Evolutionary conservation across 2,888 invertebrate genomes (phyloP).

Genomic region (Atherix ibis): DNA sequence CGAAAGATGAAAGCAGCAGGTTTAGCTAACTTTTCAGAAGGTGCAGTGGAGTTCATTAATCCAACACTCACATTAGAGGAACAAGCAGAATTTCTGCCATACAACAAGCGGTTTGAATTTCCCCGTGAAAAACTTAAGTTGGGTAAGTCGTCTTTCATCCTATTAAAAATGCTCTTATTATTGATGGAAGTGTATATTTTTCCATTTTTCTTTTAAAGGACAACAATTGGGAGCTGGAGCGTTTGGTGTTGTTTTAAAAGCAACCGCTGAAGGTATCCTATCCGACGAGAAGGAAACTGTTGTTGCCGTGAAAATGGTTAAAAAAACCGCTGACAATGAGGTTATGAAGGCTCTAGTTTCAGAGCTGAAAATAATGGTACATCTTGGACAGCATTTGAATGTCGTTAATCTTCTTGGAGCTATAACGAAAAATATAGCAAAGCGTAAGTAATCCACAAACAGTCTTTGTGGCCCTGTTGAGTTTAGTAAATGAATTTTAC

Average conservation of each 20-base stretch:
- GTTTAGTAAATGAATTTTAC: too few relatives aligned
- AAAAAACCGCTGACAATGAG: conserved; percentile 61
- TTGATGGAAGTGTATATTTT: too few relatives aligned
- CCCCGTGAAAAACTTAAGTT: conserved; percentile 67
- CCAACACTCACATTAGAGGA: conserved; percentile 80
- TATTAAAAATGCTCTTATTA: too few relatives aligned
- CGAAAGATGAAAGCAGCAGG: conserved; percentile 57
- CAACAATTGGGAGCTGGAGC: conserved; percentile 86
- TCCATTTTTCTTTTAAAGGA: too few relatives aligned
- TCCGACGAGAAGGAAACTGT: conserved; percentile 56
- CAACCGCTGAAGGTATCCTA: conserved; percentile 65
- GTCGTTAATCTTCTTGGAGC: conserved; percentile 91
- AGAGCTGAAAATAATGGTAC: conserved; percentile 90
- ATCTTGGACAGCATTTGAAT: conserved; percentile 85
- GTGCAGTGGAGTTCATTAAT: conserved; percentile 64
- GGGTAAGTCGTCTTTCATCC: too few relatives aligned
- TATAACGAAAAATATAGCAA: conserved; percentile 76
- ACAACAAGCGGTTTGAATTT: conserved; percentile 81
- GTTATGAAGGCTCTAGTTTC: conserved; percentile 75
- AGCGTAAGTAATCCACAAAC: conserved; percentile 63
- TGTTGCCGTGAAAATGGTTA: conserved; percentile 94
- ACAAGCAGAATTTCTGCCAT: conserved; percentile 87
- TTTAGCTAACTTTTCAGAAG: conserved; percentile 60
- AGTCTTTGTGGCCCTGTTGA: too few relatives aligned
- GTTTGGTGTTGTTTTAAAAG: conserved; percentile 88